Evolutionary conservation across 2,888 invertebrate genomes (phyloP).

Genomic region (Acutogordius australiensis): DNA sequence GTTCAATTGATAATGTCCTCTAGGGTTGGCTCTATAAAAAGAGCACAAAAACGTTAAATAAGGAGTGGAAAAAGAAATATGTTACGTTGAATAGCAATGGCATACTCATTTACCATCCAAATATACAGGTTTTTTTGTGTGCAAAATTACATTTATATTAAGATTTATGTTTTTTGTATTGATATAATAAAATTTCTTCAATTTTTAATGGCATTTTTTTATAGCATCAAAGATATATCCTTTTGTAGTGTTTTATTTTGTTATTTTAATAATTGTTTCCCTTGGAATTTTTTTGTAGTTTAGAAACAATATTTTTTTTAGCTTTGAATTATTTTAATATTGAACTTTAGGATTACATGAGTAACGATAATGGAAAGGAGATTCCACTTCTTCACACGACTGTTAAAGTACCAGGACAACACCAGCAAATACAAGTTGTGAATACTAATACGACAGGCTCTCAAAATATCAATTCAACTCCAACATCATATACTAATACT

Average conservation of each 20-base stretch:
- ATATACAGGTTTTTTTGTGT: conserved; percentile 40
- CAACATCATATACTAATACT: too few relatives aligned
- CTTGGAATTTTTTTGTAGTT: too few relatives aligned
- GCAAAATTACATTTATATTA: too few relatives aligned
- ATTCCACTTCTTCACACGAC: conserved; percentile 78
- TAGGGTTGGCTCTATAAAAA: conserved; percentile 71
- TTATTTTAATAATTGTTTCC: too few relatives aligned
- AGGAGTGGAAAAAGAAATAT: conserved; percentile 98
- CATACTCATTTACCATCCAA: conserved; percentile 70
- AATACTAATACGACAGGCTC: not conserved
- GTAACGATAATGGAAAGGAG: conserved; percentile 69
- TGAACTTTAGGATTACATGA: conserved; percentile 72
- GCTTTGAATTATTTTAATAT: too few relatives aligned
- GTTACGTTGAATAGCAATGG: conserved; percentile 82
- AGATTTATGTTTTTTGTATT: too few relatives aligned
- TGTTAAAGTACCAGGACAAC: conserved; percentile 81
- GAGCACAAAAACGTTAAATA: conserved; percentile 50
- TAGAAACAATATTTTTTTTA: too few relatives aligned
- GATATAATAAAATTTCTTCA: too few relatives aligned
- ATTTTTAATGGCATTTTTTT: too few relatives aligned
- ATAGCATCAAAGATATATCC: too few relatives aligned
- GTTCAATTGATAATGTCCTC: too few relatives aligned
- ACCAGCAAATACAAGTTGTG: conserved; percentile 38
- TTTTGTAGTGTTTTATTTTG: too few relatives aligned
- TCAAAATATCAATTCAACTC: not conserved